Percentiles rank a stretch among this genome's conserved stretches.
These are phyloP conservation scores for Alectura lathami DNA, from an alignment of 2,113 vertebrate genomes.

Conservation along the genomic window DNA sequence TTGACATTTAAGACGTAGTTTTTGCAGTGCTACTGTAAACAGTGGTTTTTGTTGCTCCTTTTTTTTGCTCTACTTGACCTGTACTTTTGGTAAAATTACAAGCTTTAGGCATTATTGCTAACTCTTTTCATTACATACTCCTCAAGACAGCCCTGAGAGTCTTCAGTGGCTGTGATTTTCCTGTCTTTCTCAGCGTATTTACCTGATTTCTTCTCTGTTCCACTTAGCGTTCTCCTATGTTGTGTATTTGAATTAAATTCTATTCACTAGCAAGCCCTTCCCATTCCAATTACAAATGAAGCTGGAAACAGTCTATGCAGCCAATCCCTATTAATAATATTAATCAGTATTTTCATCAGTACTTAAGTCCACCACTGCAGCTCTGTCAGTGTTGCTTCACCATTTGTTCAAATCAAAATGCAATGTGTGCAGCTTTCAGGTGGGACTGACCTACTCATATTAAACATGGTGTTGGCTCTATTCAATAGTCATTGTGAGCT, in stretches of 20 bases:
- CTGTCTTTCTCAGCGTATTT: not conserved
- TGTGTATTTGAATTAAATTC: not conserved
- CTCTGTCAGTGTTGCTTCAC: not conserved
- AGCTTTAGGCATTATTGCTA: not conserved
- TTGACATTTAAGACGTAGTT: not conserved
- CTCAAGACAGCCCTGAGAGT: not conserved
- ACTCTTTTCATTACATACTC: not conserved
- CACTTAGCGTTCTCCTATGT: not conserved
- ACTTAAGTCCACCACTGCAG: not conserved
- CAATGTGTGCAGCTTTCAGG: not conserved
- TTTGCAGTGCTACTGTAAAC: not conserved
- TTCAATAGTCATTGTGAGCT: not conserved
- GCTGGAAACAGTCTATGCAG: not conserved
- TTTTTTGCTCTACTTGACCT: not conserved
- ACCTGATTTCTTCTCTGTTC: not conserved
- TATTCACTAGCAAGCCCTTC: not conserved
- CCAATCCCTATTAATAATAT: not conserved
- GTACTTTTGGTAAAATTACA: not conserved
- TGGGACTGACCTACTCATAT: not conserved
- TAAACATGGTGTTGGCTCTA: not conserved
- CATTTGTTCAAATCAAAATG: not conserved
- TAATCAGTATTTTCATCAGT: not conserved
- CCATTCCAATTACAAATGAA: not conserved
- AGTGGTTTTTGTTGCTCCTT: not conserved
- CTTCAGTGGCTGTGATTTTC: not conserved